Base-by-base conservation (phyloP, 2,888 invertebrate species). In the Chloroclysta siterata region DNA sequence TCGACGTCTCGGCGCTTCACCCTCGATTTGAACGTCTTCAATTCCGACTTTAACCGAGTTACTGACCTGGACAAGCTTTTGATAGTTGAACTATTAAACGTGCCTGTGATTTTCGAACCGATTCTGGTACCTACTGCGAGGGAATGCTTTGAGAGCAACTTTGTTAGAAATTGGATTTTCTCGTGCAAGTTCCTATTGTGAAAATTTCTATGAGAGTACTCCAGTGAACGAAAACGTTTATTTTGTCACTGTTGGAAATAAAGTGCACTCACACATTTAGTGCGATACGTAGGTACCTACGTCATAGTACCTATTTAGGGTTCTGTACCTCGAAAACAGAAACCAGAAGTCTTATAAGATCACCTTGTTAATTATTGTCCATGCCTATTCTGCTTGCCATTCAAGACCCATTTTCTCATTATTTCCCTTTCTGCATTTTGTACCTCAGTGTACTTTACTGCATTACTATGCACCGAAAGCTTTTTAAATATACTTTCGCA, bases 51-150 rank as follows among this genome's bases (percentile, higher is more conserved):
- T 76, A 79, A 79, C 74, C 74, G 74, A 86, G 82, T 82, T 82
- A 86, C 77, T 85, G 84, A 85, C 82, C 83, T 84, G 84, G 70
- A 80, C 83, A 78, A 82, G 82, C 81, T 83, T 85, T 83, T 83
- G 83, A 87, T 84, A 85, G 83, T 83, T 82, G 76, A 80, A 72
- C 81, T 80, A 82, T 82, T 83, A 80, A 82, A 79, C 77, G 75
- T 77, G 76, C 74, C 72, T 73, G 66, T 66, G 71, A 76, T 71
- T 75, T 68, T 52, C 60, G 56, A 62, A 68, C 54, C 44, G 57
- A 60, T 59, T 56, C 53, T 57, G 42, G 13, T 39, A 59, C 60
- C 33, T 46, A 51, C 53, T 48, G 39, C 29, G 53, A 60, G 56
- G 47, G 42, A 61, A 41, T 64, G 59, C 57, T 62, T 60, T 41